Evolutionary conservation across 2,113 vertebrate genomes (phyloP), one percentile per base, ranked within the genome.

Genomic region (Tapirus terrestris): DNA sequence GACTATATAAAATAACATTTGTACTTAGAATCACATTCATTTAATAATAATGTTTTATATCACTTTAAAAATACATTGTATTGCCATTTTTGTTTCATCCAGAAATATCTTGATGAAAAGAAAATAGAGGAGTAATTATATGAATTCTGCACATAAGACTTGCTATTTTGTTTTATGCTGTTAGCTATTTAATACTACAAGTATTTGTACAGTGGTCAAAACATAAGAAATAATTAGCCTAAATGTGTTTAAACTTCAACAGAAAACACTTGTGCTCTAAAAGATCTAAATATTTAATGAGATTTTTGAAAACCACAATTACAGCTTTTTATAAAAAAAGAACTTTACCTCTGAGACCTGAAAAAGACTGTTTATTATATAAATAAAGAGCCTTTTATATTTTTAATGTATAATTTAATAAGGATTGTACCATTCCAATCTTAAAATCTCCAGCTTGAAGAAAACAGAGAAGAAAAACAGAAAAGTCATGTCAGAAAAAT

Each of bases 401-500:
- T 92, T 94, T 92, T 98, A 98, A 94, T 85, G 45, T 98, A 95
- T 87, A 83, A 85, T 98, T 98, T 98, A 98, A 97, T 98, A 98
- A 97, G 94, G 96, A 92, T 68, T 94, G 11, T 58, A 84, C 65
- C n/a, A 93, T 95, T 92, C 29, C 53, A 94, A 92, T 89, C 61
- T 95, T 88, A 82, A 53, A 95, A 43, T 92, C 80, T 92, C 87
- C 17, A 97, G 90, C 92, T 93, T 94, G 92, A 39, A 39, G 39
- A 39, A 39, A 39, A 39, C 39, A 4, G 39, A 89, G 90, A 98
- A 98, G 96, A 97, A 98, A 98, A 98, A 97, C 97, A 98, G 82
- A 98, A 97, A 98, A 98, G 94, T 97, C 97, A 98, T 98, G 97
- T 98, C 98, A 97, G 94, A 94, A 98, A 98, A 98, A 98, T 97